Evolutionary conservation across 1,140 invertebrate species (phyloP).

Genomic region (Cardiocondyla obscurior): DNA sequence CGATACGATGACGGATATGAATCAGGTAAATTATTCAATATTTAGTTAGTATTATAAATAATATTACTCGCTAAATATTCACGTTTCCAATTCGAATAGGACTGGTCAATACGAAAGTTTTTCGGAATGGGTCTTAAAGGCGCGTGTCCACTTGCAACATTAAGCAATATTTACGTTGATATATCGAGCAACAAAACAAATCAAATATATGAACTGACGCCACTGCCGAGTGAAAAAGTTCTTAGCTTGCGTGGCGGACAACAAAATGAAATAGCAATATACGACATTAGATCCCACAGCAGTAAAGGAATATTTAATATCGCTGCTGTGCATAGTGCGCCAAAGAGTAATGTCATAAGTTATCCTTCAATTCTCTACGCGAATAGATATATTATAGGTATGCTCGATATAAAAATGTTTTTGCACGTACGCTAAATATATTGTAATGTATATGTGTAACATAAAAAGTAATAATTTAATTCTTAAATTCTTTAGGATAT

Average conservation of each 20-base stretch:
- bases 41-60: neutral
- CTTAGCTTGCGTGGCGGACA: slow-evolving; percentile 88
- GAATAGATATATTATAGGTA: slow-evolving; percentile 92
- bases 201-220: slow-evolving; percentile 85
- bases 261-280: slow-evolving; percentile 87
- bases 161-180: slow-evolving; percentile 93
- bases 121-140: slow-evolving; percentile 93
- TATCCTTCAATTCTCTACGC: slow-evolving; percentile 89
- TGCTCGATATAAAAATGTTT: slow-evolving; percentile 48
- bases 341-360: slow-evolving; percentile 83
- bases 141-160: slow-evolving; percentile 90
- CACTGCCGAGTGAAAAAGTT: slow-evolving; percentile 84
- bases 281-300: slow-evolving; percentile 85
- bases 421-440: too few relatives aligned
- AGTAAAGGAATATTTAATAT: slow-evolving; percentile 88
- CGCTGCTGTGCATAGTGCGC: slow-evolving; percentile 83
- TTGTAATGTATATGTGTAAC: too few relatives aligned
- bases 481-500: slow-evolving; percentile 84
- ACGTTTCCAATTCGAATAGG: slow-evolving; percentile 73
- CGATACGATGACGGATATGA: slow-evolving; percentile 85
- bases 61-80: neutral
- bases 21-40: slow-evolving; percentile 71
- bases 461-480: neutral
- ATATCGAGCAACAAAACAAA: slow-evolving; percentile 86
- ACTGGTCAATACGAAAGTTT: slow-evolving; percentile 94